Base-by-base conservation (phyloP, 2,797 vertebrate genomes). In the Acomys russatus region DNA sequence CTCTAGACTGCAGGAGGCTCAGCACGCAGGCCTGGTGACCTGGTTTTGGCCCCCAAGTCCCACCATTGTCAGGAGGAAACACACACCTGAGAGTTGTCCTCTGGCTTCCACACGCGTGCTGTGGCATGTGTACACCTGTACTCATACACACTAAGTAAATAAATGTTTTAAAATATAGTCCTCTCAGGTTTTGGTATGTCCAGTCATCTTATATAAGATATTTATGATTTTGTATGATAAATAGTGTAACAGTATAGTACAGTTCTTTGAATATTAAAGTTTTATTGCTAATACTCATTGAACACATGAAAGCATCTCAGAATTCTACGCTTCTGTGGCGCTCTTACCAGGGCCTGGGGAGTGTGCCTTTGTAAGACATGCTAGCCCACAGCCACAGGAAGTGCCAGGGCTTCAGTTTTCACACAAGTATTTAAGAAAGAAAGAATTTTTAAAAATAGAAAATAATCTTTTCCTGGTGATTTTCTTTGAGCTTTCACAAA, bases 321-420 rank as follows among this genome's bases (percentile, higher is more conserved):
- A 95, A 87, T 94, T 96, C 20, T 74, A 2, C 22, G 4, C 71
- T 76, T 15, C 10, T 51, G 44, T 77, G 74, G 44, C 9, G 9
- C 12, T 77, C 44, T 77, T n/a, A 14, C 7, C 0, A 49, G 74
- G 11, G 4, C 35, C 35, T 6, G 12, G 22, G 44, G 25, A 3
- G 7, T 30, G 2, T 76, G n/a, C 91, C 51, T 88, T 96, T 10
- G 73, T 77, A 66, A 93, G 92, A 91, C 11, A 25, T 78, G 49
- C n/a, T 71, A 84, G 61, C 68, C 59, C 10, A 35, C 11, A 78
- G n/a, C 17, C 90, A 87, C 14, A 83, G 90, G 94, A 90, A 94
- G 87, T 74, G 4, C 85, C 92, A 51, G 25, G n/a, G 35, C 54
- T 96, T 96, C 14, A 93, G 92, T 90, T 91, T 96, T 93, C 92